These are phyloP conservation scores for Vanessa cardui DNA, from an alignment of 2,888 invertebrate genomes.

Conservation along the genomic window DNA sequence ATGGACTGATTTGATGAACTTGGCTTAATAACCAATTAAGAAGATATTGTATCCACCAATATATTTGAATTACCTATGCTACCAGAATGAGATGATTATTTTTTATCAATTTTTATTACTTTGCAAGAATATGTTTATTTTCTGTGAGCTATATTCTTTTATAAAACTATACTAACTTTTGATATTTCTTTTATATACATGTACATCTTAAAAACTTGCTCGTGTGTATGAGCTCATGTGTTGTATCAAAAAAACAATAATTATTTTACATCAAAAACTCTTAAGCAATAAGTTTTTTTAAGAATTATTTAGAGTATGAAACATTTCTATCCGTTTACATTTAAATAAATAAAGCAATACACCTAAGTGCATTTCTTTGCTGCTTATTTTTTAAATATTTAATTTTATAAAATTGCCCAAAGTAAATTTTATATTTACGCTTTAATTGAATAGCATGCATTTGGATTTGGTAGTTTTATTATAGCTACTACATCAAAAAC, in stretches of 20 bases:
- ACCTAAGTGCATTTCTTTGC: neutral
- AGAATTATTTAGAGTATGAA: too few relatives aligned
- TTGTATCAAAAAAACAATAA: neutral
- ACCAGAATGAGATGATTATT: neutral
- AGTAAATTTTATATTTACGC: neutral
- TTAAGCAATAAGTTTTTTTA: too few relatives aligned
- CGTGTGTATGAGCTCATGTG: neutral
- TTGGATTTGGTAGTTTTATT: slow-evolving; percentile 1
- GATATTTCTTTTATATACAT: too few relatives aligned
- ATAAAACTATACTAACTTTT: too few relatives aligned
- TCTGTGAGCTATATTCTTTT: neutral
- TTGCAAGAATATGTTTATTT: too few relatives aligned
- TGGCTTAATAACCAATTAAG: too few relatives aligned
- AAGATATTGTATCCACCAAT: neutral
- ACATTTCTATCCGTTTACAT: too few relatives aligned
- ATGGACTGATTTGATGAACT: too few relatives aligned
- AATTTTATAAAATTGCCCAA: neutral
- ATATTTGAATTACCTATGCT: neutral
- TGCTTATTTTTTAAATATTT: neutral
- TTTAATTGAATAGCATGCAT: neutral
- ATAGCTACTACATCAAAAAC: neutral
- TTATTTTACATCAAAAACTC: too few relatives aligned
- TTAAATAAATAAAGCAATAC: too few relatives aligned
- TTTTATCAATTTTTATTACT: slow-evolving; percentile 10
- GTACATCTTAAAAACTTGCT: too few relatives aligned